Percentiles rank a stretch among this genome's conserved stretches.
phyloP scores from a whole-genome alignment of 2,113 vertebrate species.

The Cathartes aura region DNA sequence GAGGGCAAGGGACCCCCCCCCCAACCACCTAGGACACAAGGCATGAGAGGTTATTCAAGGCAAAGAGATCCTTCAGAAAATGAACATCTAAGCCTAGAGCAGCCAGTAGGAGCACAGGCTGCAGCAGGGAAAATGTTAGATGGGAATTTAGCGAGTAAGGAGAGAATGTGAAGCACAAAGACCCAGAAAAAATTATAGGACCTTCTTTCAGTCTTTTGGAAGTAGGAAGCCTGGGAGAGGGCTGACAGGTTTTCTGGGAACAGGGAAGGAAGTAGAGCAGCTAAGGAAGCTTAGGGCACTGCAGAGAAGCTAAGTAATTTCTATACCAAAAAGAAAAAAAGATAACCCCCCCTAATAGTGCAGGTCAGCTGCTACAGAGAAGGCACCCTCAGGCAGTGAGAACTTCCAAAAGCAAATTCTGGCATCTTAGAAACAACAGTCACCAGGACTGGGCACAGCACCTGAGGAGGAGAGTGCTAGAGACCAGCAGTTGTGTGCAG shows the following conservation, averaged over 20 bases:
- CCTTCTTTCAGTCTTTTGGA: not conserved
- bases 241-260: not conserved
- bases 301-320: not conserved
- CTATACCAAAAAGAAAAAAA: not conserved
- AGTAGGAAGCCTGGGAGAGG: not conserved
- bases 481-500: not conserved
- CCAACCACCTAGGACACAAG: not conserved
- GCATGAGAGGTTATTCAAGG: not conserved
- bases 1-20: not conserved
- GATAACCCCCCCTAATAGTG: not conserved
- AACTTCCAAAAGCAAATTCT: not conserved
- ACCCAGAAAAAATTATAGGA: not conserved
- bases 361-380: not conserved
- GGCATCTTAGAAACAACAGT: not conserved
- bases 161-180: not conserved
- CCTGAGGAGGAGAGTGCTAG: not conserved
- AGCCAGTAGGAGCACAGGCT: not conserved
- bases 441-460: not conserved
- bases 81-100: not conserved
- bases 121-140: not conserved
- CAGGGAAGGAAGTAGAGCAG: not conserved
- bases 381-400: not conserved
- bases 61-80: conserved; percentile 13
- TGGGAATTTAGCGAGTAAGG: not conserved
- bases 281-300: not conserved